Evolutionary conservation across 2,888 invertebrate genomes (phyloP), one percentile per base, ranked within the genome.

Genomic region (Omphaloscelis lunosa): DNA sequence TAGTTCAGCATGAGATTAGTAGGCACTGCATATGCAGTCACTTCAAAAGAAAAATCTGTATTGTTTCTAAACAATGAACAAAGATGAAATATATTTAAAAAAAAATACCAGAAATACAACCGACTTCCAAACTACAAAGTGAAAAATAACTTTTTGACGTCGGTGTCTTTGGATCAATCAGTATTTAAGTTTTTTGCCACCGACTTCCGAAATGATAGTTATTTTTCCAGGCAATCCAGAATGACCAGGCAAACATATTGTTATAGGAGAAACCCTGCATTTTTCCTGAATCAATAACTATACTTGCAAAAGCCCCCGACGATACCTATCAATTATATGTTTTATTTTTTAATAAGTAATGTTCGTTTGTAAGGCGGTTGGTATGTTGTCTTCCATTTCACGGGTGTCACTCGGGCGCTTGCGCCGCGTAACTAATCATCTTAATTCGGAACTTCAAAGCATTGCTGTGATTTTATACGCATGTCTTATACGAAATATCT

Each of bases 371-470:
- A 51, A 23, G 51, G 70, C 58, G 34, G 62, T 74, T 61, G 61
- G 67, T 75, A 80, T 66, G 81, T 82, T 84, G 90, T 84, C 87
- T 65, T 79, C 66, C 86, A 89, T 91, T 91, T 89, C 89, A 91
- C 91, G 92, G 85, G 75, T 88, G 90, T 86, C 91, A 89, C 78
- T 89, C 89, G 70, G 66, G n/a, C 69, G 71, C 76, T 80, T 82
- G 71, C 75, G 70, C 82, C 80, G 84, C 84, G 86, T 79, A 79
- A 82, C 88, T 69, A 88, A 88, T 88, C 88, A 71, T 63, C 79
- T 82, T 83, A 84, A 86, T 88, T 85, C 85, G 82, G 84, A 77
- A 69, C 75, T 79, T 75, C 80, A 82, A 83, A 84, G 83, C 86
- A 86, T 86, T 85, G 71, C 75, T 63, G 74, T 78, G 85, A 89